phyloP scores from a whole-genome alignment of 2,888 invertebrate species.

The Troides helena region DNA sequence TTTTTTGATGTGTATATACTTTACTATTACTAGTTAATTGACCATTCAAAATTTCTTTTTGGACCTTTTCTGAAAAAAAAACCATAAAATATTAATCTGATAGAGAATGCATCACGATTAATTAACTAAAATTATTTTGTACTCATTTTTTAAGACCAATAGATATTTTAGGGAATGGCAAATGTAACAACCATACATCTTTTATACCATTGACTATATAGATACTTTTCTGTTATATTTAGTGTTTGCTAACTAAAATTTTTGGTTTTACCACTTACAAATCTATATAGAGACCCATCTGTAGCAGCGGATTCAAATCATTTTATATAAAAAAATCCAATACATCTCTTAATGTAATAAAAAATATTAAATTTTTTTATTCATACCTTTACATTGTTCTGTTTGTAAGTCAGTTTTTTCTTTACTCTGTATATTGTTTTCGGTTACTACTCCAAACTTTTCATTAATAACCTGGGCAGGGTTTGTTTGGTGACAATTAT shows the following conservation, averaged over 20 bases:
- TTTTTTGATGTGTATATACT: conserved; percentile 43
- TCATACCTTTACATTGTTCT: conserved; percentile 7
- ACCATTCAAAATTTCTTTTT: conserved; percentile 16
- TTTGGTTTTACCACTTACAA: too few species aligned
- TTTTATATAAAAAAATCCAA: too few species aligned
- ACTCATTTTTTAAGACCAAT: neutral
- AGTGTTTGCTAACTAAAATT: too few species aligned
- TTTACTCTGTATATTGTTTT: neutral
- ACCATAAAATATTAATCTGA: too few species aligned
- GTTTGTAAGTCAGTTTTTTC: neutral
- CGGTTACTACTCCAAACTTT: conserved; percentile 1
- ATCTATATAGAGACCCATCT: too few species aligned
- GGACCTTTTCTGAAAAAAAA: conserved; percentile 10
- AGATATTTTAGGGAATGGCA: too few species aligned
- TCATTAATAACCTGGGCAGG: conserved; percentile 18
- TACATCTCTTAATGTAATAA: neutral
- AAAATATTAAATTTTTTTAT: neutral
- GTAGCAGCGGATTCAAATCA: too few species aligned
- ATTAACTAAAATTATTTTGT: neutral
- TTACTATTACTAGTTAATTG: conserved; percentile 24
- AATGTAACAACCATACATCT: too few species aligned
- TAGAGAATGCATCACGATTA: too few species aligned
- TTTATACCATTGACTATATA: too few species aligned
- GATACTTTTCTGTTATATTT: too few species aligned
- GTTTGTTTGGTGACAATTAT: conserved; percentile 48